phyloP scores from a whole-genome alignment of 2,797 vertebrate genomes.

The Discoglossus pictus region DNA sequence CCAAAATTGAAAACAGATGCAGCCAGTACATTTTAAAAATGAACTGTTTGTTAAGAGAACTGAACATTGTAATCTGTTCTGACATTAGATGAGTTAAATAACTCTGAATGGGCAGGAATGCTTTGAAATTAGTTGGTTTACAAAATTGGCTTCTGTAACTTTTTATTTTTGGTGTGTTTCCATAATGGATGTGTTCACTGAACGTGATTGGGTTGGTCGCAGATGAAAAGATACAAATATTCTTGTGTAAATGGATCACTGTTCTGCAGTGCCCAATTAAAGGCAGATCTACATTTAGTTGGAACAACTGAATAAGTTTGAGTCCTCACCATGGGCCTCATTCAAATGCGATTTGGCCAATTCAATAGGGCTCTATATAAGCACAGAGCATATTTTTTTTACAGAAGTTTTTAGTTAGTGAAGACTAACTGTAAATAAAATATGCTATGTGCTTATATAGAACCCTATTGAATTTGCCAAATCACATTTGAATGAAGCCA shows the following conservation, averaged over 20 bases:
- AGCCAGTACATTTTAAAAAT: slow-evolving; percentile 22
- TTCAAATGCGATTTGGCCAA: too few species aligned
- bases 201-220: slow-evolving; percentile 14
- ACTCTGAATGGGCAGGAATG: slow-evolving; percentile 41
- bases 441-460: too few species aligned
- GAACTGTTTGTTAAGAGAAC: slow-evolving; percentile 32
- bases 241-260: slow-evolving; percentile 20
- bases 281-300: slow-evolving; percentile 3
- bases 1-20: slow-evolving; percentile 48
- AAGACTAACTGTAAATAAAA: too few species aligned
- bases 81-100: slow-evolving; percentile 41
- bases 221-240: slow-evolving; percentile 31
- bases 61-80: slow-evolving; percentile 38
- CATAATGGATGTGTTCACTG: slow-evolving; percentile 26
- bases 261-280: slow-evolving; percentile 7
- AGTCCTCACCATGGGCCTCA: too few species aligned
- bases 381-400: too few species aligned
- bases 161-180: slow-evolving; percentile 44
- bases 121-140: slow-evolving; percentile 60
- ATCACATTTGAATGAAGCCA: too few species aligned
- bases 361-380: too few species aligned
- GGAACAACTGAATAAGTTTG: slow-evolving; percentile 1
- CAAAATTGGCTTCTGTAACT: slow-evolving; percentile 52
- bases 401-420: too few species aligned
- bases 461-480: too few species aligned